phyloP scores from a whole-genome alignment of 2,797 vertebrate species.

The Mionectes olivaceus region DNA sequence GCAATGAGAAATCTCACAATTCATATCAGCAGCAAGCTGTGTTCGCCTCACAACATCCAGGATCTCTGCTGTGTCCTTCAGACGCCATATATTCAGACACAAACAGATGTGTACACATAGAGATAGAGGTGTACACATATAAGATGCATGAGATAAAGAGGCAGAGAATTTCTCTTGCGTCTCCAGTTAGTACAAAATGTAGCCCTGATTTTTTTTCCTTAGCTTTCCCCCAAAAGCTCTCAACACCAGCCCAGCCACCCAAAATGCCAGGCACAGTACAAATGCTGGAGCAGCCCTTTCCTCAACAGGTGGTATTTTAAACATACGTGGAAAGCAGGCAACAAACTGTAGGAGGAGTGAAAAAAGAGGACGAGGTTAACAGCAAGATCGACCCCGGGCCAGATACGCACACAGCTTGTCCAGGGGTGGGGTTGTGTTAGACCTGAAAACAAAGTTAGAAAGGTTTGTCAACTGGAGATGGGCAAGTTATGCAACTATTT shows the following conservation, averaged over 20 bases:
- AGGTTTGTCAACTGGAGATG: slow-evolving; percentile 48
- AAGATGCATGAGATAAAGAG: background rate
- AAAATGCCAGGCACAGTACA: background rate
- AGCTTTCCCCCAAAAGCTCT: background rate
- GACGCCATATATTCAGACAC: background rate
- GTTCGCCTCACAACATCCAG: background rate
- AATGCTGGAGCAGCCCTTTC: background rate
- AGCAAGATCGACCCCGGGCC: background rate
- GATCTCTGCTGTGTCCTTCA: background rate
- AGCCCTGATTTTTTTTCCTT: background rate
- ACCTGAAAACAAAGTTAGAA: slow-evolving; percentile 33
- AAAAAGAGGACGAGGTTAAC: background rate
- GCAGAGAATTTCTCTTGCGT: background rate
- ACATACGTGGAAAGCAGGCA: background rate
- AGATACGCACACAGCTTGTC: background rate
- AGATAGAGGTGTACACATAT: accelerated
- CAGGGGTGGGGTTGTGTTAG: background rate
- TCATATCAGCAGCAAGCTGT: background rate
- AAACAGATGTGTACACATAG: background rate
- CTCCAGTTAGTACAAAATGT: background rate
- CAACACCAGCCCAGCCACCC: background rate
- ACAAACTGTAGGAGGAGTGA: background rate
- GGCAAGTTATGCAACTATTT: slow-evolving; percentile 59
- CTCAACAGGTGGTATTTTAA: background rate
- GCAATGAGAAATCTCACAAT: background rate